Conservation (phyloP, 2,888 invertebrate genomes). For the Cheilosia soror region DNA sequence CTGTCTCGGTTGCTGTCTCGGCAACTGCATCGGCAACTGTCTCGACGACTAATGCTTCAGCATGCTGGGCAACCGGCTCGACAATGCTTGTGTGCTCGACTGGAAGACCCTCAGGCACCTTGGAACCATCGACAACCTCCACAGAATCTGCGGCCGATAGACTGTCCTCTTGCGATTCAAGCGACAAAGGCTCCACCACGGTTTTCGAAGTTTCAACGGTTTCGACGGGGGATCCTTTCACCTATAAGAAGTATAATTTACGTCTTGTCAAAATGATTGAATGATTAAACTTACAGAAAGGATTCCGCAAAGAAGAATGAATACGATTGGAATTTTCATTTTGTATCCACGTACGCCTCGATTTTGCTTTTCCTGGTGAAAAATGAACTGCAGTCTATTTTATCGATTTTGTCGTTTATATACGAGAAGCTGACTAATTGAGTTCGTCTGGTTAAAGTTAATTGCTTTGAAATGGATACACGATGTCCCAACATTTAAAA, state of each 20-base stretch:
- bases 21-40: not conserved
- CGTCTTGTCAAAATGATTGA: not conserved
- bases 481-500: constrained; percentile 22
- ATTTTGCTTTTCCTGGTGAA: not conserved
- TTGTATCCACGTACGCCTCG: not conserved
- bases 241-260: constrained; percentile 26
- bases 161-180: not conserved
- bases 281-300: constrained; percentile 44
- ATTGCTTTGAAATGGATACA: constrained; percentile 13
- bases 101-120: not conserved
- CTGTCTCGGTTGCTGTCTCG: not conserved
- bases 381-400: constrained; percentile 23
- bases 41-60: not conserved
- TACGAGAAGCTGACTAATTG: constrained; percentile 3
- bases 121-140: not conserved
- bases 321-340: constrained; percentile 43
- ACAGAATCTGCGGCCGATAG: not conserved
- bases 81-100: not conserved
- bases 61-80: too few relatives aligned
- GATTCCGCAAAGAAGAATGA: constrained; percentile 44
- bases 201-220: not conserved
- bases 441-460: constrained; percentile 2
- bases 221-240: constrained; percentile 51
- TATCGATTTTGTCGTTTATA: constrained; percentile 34
- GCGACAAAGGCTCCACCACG: not conserved